Conservation (phyloP, 2,888 invertebrate species). For the Tipula helvola region DNA sequence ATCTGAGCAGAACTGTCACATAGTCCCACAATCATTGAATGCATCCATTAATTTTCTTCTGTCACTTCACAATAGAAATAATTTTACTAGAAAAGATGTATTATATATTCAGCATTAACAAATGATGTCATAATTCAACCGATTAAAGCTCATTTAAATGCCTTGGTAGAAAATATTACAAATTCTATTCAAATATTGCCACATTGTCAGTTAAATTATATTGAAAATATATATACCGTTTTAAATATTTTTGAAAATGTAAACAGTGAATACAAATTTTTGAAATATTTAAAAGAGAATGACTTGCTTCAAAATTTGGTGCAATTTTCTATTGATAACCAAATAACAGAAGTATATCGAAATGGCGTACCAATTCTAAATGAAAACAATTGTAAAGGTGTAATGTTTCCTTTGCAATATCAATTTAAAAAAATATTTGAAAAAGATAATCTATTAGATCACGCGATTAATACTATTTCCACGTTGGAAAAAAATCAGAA, state of each 20-base stretch:
- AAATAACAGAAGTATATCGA: background rate
- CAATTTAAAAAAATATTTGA: background rate
- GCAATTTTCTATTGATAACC: background rate
- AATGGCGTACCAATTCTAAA: background rate
- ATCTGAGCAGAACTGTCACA: too few relatives aligned
- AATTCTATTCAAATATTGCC: too few relatives aligned
- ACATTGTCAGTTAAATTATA: too few relatives aligned
- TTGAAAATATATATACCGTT: too few relatives aligned
- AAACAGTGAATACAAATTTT: background rate
- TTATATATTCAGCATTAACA: too few relatives aligned
- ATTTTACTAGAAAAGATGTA: too few relatives aligned
- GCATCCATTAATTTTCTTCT: too few relatives aligned
- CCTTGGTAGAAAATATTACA: too few relatives aligned
- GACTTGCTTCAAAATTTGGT: background rate
- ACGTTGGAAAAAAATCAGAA: background rate
- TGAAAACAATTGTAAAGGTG: background rate
- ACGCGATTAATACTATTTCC: background rate
- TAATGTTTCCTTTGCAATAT: background rate
- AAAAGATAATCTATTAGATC: background rate
- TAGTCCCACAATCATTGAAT: too few relatives aligned
- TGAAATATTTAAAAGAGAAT: background rate
- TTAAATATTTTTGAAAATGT: background rate
- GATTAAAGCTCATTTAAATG: too few relatives aligned
- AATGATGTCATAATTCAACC: too few relatives aligned
- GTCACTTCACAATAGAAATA: too few relatives aligned